Conservation (phyloP, 2,888 invertebrate genomes). For the Mesopsocus fuscifrons region DNA sequence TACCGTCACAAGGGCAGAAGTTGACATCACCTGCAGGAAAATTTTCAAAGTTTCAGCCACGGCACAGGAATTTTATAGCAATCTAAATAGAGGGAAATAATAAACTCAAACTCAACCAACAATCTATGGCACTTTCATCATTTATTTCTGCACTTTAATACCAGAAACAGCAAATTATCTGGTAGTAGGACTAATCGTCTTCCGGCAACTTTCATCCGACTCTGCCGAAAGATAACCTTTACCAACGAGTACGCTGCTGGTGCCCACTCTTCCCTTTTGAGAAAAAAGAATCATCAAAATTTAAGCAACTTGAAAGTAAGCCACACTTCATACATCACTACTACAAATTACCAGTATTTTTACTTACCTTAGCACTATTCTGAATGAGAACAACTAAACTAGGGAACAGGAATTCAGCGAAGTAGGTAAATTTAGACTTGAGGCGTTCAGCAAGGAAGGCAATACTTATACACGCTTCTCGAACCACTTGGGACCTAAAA, state of each 20-base stretch:
- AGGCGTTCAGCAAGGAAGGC: slow-evolving; percentile 78
- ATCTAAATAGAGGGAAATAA: slow-evolving; percentile 13
- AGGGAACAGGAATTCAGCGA: slow-evolving; percentile 65
- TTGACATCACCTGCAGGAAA: slow-evolving; percentile 55
- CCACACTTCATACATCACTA: too few species aligned
- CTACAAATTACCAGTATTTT: too few species aligned
- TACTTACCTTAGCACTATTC: slow-evolving; percentile 77
- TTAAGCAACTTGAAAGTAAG: too few species aligned
- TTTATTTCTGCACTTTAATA: too few species aligned
- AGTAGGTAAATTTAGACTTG: slow-evolving; percentile 65
- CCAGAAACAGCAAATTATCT: too few species aligned
- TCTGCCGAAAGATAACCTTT: too few species aligned
- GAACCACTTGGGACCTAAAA: slow-evolving; percentile 63
- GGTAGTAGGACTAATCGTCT: too few species aligned
- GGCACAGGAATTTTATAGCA: too few species aligned
- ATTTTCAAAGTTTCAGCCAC: slow-evolving; percentile 8
- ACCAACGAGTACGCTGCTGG: too few species aligned
- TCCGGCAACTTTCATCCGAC: too few species aligned
- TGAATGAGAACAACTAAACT: slow-evolving; percentile 77
- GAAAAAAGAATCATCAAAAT: too few species aligned
- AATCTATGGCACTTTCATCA: slow-evolving; percentile 15
- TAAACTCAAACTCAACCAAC: slow-evolving; percentile 16
- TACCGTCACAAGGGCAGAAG: slow-evolving; percentile 69
- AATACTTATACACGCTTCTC: slow-evolving; percentile 90
- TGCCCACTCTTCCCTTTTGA: too few species aligned